These are phyloP conservation scores for Acrossocheilus wenchowensis DNA, from an alignment of 2,797 vertebrate genomes.

Conservation along the genomic window DNA sequence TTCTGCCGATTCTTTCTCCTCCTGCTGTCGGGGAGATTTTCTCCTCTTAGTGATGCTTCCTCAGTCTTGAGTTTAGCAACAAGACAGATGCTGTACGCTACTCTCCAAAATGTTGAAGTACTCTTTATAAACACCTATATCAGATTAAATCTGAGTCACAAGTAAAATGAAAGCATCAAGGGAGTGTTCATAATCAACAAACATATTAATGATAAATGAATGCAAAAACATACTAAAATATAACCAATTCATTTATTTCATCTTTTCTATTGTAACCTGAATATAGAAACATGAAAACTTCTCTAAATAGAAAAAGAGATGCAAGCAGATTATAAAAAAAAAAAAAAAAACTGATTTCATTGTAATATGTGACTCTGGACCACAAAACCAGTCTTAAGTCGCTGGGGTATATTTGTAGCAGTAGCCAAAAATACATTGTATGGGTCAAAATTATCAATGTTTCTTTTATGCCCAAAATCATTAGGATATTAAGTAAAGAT, in stretches of 20 bases:
- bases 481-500: no score
- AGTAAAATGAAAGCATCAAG: neutral
- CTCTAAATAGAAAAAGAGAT: neutral
- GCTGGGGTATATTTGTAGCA: no score
- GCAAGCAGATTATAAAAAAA: neutral
- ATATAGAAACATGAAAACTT: neutral
- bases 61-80: neutral
- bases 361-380: neutral
- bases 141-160: neutral
- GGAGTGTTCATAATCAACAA: neutral
- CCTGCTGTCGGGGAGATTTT: constrained; percentile 32
- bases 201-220: neutral
- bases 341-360: neutral
- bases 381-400: no score
- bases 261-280: neutral
- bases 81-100: neutral
- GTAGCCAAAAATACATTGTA: no score
- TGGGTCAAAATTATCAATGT: no score
- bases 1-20: constrained; percentile 43
- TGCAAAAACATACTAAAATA: neutral
- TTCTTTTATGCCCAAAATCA: no score
- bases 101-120: neutral
- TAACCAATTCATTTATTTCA: neutral
- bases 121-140: neutral
- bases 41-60: constrained; percentile 8